Base-by-base conservation (phyloP, 2,888 invertebrate species). In the Opisthograptis luteolata region DNA sequence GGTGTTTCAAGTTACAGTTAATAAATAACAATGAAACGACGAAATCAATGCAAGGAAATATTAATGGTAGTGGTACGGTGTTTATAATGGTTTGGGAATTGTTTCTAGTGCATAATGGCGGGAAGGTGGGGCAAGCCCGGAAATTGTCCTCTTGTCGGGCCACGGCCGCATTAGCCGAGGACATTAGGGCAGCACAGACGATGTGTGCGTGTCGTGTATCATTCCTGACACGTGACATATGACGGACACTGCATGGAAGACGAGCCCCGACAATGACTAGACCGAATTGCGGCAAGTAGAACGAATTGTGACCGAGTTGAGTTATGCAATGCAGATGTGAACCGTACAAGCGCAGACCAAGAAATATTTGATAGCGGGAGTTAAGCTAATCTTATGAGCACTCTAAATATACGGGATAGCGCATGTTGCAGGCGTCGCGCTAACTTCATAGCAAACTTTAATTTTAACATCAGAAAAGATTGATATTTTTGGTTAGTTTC, bases 101-200 rank as follows among this genome's bases (percentile, higher is more conserved):
- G 84, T 87, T 86, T 86, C 77, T 81, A 83, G 76, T 76, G 74
- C 75, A 75, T 83, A 84, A 84, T 83, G 77, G 74, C 73, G 76
- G 83, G 73, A 79, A 84, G 82, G 82, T 78, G 83, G 87, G 86
- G 79, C 76, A 77, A 73, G 76, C 62, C 86, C 85, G 88, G 88
- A 89, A 89, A 87, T 89, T 86, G 86, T 87, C 83, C 81, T 87
- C 83, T 85, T 84, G 81, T 84, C 81, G 81, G 68, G 70, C 74
- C 76, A 76, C 73, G 74, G 78, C 65, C 76, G 75, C 88, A 87
- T 88, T 88, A 88, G 81, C 69, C 56, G 79, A 77, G 81, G 81
- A 86, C 85, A 87, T 86, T 87, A 87, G 81, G 76, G 76, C 71
- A 68, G 60, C 67, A 60, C 65, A 62, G 67, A 66, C 72, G 68